Evolutionary conservation across 2,888 invertebrate genomes (phyloP).

Genomic region (Piscicola geometra): DNA sequence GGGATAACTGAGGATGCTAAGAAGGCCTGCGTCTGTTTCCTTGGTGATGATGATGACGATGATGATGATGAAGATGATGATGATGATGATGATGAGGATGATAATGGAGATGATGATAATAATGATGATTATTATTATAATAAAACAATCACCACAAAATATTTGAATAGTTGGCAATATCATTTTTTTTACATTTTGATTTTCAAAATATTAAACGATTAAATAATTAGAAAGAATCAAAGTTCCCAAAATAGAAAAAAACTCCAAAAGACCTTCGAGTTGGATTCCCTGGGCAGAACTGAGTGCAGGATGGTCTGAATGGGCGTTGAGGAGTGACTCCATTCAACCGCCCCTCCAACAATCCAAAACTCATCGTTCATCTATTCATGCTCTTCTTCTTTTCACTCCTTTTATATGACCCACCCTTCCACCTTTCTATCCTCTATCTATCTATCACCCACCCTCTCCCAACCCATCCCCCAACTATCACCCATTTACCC

Average conservation of each 20-base stretch:
- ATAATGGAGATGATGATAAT: too few species aligned
- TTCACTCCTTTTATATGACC: too few species aligned
- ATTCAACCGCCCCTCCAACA: not conserved
- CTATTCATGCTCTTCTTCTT: too few species aligned
- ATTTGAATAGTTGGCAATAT: not conserved
- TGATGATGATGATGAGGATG: conserved; percentile 8
- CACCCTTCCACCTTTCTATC: too few species aligned
- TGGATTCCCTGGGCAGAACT: conserved; percentile 61
- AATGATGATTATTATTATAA: not conserved
- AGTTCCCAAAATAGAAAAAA: conserved; percentile 10
- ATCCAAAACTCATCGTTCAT: too few species aligned
- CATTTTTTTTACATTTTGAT: not conserved
- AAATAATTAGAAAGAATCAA: too few species aligned
- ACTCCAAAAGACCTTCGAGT: conserved; percentile 56
- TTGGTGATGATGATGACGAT: conserved; percentile 60
- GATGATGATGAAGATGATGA: conserved; percentile 13
- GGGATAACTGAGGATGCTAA: conserved; percentile 92
- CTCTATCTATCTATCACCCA: too few species aligned
- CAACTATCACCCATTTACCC: not conserved
- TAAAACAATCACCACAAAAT: not conserved
- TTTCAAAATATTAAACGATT: too few species aligned
- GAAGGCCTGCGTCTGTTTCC: conserved; percentile 87
- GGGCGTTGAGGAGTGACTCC: not conserved
- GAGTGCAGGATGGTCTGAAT: conserved; percentile 74
- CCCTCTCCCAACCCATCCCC: not conserved